Percentiles rank a stretch among this genome's conserved stretches.
Evolutionary conservation across 2,113 vertebrate species (phyloP).

Genomic region (Heterocephalus glaber): DNA sequence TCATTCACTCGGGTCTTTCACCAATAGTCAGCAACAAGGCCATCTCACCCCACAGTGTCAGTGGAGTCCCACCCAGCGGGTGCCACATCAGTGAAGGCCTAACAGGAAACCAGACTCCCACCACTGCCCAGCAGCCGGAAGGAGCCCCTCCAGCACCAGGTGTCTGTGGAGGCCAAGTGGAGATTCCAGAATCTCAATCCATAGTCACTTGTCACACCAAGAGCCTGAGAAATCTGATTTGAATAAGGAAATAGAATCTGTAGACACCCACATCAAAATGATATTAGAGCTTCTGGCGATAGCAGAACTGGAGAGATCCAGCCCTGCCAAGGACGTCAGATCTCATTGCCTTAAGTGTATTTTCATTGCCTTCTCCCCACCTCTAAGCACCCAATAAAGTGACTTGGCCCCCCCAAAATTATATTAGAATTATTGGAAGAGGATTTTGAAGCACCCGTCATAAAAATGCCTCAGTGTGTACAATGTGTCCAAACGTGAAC

Average conservation of each 20-base stretch:
- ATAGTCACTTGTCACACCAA: not conserved
- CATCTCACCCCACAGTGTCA: not conserved
- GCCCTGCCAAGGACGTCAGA: too few relatives aligned
- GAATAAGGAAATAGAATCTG: not conserved
- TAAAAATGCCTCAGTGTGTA: not conserved
- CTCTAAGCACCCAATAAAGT: too few relatives aligned
- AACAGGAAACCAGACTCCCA: not conserved
- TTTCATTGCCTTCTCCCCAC: too few relatives aligned
- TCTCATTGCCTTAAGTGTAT: too few relatives aligned
- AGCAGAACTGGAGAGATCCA: too few relatives aligned
- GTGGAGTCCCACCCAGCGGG: not conserved
- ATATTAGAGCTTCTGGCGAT: too few relatives aligned
- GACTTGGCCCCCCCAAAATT: too few relatives aligned
- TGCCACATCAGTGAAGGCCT: not conserved
- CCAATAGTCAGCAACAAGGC: not conserved
- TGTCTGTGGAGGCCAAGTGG: not conserved
- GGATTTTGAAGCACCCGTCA: not conserved
- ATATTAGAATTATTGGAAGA: not conserved
- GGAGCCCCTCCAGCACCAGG: not conserved
- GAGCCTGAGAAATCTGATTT: not conserved
- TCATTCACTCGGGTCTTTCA: not conserved
- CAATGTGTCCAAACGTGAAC: not conserved
- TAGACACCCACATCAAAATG: not conserved
- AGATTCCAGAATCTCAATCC: not conserved
- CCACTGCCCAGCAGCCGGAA: not conserved